A percentile compares a stretch with the other conserved stretches of the same genome.
These are phyloP conservation scores for Atherinomorus stipes DNA, from an alignment of 2,113 vertebrate species.

Conservation along the genomic window DNA sequence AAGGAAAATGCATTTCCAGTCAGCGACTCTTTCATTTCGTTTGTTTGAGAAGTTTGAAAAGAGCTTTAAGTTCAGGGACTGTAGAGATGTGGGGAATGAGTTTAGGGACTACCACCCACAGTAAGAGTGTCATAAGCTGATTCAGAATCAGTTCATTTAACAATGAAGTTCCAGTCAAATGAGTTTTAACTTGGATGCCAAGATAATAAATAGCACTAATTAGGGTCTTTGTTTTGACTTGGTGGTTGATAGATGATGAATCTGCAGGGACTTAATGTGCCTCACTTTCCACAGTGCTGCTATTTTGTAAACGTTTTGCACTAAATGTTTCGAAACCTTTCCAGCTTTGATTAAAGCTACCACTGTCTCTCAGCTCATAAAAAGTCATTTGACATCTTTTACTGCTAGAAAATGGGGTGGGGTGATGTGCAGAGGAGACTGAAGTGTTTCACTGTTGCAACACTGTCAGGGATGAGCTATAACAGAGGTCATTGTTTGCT, in stretches of 20 bases:
- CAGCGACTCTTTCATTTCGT: neutral
- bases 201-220: neutral
- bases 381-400: neutral
- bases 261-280: neutral
- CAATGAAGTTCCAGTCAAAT: conserved; percentile 5
- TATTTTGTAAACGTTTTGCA: neutral
- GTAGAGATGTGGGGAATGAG: neutral
- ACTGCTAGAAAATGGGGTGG: neutral
- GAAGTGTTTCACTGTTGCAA: neutral
- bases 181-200: conserved; percentile 5
- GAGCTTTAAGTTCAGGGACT: neutral
- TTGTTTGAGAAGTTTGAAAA: neutral
- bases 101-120: neutral
- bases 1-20: neutral
- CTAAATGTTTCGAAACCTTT: neutral
- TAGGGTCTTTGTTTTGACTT: conserved; percentile 12
- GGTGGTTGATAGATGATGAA: neutral
- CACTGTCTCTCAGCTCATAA: neutral
- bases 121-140: neutral
- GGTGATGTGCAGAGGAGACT: neutral
- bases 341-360: neutral
- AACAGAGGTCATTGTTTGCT: too few relatives aligned
- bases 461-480: neutral
- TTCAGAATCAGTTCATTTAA: conserved; percentile 29
- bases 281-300: conserved; percentile 1